Percentiles rank a stretch among this genome's conserved stretches.
Conservation (phyloP, 2,797 vertebrate species). For the Sylvilagus floridanus region DNA sequence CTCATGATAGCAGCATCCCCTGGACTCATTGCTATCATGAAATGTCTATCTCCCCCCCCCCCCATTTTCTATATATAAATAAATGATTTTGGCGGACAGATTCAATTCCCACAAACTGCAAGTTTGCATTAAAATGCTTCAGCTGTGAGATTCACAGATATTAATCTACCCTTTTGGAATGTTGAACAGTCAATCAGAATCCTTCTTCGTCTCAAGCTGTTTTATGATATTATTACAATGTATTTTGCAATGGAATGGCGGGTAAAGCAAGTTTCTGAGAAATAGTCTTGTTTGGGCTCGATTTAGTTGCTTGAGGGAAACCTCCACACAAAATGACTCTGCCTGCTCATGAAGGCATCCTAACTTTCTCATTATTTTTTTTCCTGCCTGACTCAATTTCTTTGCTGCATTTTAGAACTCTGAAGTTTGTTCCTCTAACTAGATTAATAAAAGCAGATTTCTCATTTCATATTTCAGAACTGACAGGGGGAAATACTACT, state of each 20-base stretch:
- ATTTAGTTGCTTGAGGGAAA: constrained; percentile 88
- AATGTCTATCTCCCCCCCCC: constrained; percentile 83
- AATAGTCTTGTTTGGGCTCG: constrained; percentile 88
- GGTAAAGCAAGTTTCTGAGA: constrained; percentile 87
- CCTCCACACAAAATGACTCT: constrained; percentile 86
- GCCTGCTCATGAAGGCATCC: constrained; percentile 85
- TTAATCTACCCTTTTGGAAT: constrained; percentile 88
- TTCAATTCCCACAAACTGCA: constrained; percentile 87
- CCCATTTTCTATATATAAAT: constrained; percentile 87
- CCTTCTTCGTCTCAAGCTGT: constrained; percentile 87
- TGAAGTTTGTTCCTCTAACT: constrained; percentile 80
- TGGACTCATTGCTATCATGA: constrained; percentile 88
- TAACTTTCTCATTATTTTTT: constrained; percentile 87
- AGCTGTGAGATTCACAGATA: constrained; percentile 89
- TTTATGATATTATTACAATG: constrained; percentile 89
- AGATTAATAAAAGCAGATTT: constrained; percentile 84
- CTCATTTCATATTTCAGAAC: constrained; percentile 74
- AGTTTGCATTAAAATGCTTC: constrained; percentile 90
- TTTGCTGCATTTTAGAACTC: constrained; percentile 81
- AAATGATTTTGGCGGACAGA: constrained; percentile 89
- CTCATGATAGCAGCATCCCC: constrained; percentile 88
- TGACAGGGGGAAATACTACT: constrained; percentile 62
- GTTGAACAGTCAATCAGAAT: constrained; percentile 89
- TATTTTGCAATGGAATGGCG: constrained; percentile 85
- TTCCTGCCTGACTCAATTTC: constrained; percentile 82